Base-by-base conservation (phyloP, 2,888 invertebrate species). In the Coenonympha arcania region DNA sequence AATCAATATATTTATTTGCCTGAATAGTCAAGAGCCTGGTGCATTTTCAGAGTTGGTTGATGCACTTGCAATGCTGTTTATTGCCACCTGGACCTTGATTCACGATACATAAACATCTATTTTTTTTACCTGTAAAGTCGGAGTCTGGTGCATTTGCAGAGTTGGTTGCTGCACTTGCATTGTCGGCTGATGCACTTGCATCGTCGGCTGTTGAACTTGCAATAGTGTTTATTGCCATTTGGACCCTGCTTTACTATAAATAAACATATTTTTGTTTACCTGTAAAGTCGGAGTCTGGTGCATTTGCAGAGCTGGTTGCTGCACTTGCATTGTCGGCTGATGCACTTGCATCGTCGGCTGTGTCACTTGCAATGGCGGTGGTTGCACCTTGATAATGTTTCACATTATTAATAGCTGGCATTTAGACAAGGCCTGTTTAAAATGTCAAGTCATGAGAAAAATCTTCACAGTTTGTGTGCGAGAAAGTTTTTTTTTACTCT, bases 111-210 rank as follows among this genome's bases (percentile, higher is more conserved):
- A n/a, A n/a, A n/a, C n/a, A n/a, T n/a, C n/a, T n/a, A n/a, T 15
- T n/a, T 41, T 5, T n/a, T 11, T 3, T 49, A 73, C 24, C 36
- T 46, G 48, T 37, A 34, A 28, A 16, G 40, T 19, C 6, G 53
- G 34, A 11, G 48, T n/a, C 41, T 64, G 60, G 40, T 73, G 72
- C 18, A 78, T 68, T 52, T 76, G 73, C 50, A 74, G 50, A 2
- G 68, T 61, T 0, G 68, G 67, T 48, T 69, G 68, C 49, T 73
- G 73, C 3, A 78, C 68, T 55, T 77, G 78, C 56, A 79, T 34
- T 0, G 75, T 65, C 0, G 75, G 73, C 51, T 76, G 76, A 30
- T 78, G 78, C 0, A 79, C 72, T 52, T 77, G 73, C 54, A 75
- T 53, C 0, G 69, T 62, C 0, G 74, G 71, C 45, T 73, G 65